These are phyloP conservation scores for Clarias gariepinus DNA, from an alignment of 2,113 vertebrate species.

Conservation along the genomic window DNA sequence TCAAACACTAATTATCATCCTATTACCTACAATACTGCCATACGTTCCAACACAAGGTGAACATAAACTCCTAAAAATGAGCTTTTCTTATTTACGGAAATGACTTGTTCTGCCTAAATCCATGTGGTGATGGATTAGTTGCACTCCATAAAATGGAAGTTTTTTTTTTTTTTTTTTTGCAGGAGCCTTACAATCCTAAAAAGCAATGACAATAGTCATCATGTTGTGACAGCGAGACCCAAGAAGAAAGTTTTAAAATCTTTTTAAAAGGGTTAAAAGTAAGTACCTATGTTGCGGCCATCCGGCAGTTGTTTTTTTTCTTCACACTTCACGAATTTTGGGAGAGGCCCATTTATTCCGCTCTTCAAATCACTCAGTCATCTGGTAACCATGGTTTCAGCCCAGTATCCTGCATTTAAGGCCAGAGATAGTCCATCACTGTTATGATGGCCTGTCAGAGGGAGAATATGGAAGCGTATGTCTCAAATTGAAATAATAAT, in stretches of 20 bases:
- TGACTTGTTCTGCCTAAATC: conserved; percentile 36
- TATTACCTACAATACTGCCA: conserved; percentile 39
- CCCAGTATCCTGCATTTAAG: conserved; percentile 46
- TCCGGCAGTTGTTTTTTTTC: background rate
- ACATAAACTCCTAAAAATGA: conserved; percentile 39
- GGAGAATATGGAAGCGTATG: conserved; percentile 51
- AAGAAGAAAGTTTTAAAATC: conserved; percentile 21
- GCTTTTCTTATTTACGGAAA: conserved; percentile 29
- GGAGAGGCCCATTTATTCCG: conserved; percentile 51
- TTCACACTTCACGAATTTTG: conserved; percentile 44
- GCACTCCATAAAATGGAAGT: conserved; percentile 8
- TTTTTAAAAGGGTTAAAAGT: conserved; percentile 21
- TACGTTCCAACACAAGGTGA: conserved; percentile 29
- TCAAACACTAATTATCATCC: conserved; percentile 55
- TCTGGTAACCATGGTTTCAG: conserved; percentile 54
- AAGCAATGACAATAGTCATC: conserved; percentile 7
- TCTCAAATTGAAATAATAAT: conserved; percentile 60
- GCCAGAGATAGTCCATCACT: conserved; percentile 51
- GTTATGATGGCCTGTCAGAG: conserved; percentile 54
- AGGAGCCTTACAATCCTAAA: conserved; percentile 26
- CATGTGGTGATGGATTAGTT: conserved; percentile 37
- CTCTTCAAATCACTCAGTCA: conserved; percentile 53
- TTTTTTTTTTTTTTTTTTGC: background rate
- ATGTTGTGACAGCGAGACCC: conserved; percentile 10
- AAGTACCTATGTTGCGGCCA: background rate